These are phyloP conservation scores for Drosophila conformis DNA, from an alignment of 2,888 invertebrate genomes.

Conservation along the genomic window DNA sequence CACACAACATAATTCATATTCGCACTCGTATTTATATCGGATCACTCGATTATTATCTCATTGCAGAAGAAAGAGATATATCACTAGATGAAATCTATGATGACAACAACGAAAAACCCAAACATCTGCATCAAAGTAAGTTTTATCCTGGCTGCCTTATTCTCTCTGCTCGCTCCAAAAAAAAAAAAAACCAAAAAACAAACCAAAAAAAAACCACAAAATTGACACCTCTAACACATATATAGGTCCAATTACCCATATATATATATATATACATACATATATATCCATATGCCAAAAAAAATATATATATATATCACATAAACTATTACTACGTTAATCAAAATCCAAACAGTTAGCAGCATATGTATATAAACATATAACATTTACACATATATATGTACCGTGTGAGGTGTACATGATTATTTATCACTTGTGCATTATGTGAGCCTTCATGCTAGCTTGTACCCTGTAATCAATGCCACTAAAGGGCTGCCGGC, in stretches of 20 bases:
- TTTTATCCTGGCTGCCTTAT: slow-evolving; percentile 25
- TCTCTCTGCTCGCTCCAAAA: slow-evolving; percentile 7
- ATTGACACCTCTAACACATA: slow-evolving; percentile 21
- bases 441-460: slow-evolving; percentile 15
- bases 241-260: slow-evolving; percentile 24
- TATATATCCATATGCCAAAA: slow-evolving; percentile 1
- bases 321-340: neutral
- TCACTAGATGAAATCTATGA: slow-evolving; percentile 85
- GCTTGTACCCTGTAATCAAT: slow-evolving; percentile 35
- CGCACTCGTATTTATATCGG: neutral
- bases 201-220: neutral
- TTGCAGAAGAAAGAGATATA: slow-evolving; percentile 86
- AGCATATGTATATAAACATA: slow-evolving; percentile 37
- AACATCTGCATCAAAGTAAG: slow-evolving; percentile 87
- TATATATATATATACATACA: neutral
- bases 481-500: slow-evolving; percentile 20
- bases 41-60: neutral
- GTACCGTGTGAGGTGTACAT: neutral
- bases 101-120: slow-evolving; percentile 85
- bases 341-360: slow-evolving; percentile 22
- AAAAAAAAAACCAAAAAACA: neutral
- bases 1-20: neutral
- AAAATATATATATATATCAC: slow-evolving; percentile 1
- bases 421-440: slow-evolving; percentile 16
- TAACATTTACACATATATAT: slow-evolving; percentile 6